phyloP scores from a whole-genome alignment of 2,113 vertebrate genomes.

The Elaphurus davidianus region DNA sequence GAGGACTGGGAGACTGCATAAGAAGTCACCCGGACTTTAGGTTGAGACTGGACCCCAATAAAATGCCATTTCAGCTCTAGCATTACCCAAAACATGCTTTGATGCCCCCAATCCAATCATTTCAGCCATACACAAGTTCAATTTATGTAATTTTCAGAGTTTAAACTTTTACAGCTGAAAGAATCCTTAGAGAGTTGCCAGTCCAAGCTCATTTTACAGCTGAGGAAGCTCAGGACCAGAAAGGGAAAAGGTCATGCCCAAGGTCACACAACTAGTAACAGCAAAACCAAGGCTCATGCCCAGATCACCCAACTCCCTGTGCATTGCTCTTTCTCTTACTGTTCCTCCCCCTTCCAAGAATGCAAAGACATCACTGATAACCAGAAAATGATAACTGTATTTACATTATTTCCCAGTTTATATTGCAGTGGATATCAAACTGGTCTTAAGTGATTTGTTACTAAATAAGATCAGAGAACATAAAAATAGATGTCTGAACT shows the following conservation, averaged over 20 bases:
- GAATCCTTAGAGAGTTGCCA: slow-evolving; percentile 23
- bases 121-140: neutral
- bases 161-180: slow-evolving; percentile 29
- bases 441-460: slow-evolving; percentile 38
- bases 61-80: neutral
- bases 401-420: slow-evolving; percentile 35
- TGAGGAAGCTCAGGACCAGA: slow-evolving; percentile 37
- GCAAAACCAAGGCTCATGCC: neutral
- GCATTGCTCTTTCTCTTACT: neutral
- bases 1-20: too few relatives aligned
- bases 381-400: neutral
- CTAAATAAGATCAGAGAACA: slow-evolving; percentile 43
- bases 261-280: slow-evolving; percentile 20
- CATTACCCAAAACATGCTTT: neutral
- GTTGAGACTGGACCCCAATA: neutral
- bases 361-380: neutral
- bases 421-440: slow-evolving; percentile 20
- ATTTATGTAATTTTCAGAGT: slow-evolving; percentile 25
- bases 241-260: slow-evolving; percentile 21
- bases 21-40: neutral
- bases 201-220: slow-evolving; percentile 62
- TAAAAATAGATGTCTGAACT: slow-evolving; percentile 30
- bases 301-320: neutral
- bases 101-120: neutral
- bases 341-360: neutral